Evolutionary conservation across 1,140 invertebrate species (phyloP).

Genomic region (Cydia pomonella): DNA sequence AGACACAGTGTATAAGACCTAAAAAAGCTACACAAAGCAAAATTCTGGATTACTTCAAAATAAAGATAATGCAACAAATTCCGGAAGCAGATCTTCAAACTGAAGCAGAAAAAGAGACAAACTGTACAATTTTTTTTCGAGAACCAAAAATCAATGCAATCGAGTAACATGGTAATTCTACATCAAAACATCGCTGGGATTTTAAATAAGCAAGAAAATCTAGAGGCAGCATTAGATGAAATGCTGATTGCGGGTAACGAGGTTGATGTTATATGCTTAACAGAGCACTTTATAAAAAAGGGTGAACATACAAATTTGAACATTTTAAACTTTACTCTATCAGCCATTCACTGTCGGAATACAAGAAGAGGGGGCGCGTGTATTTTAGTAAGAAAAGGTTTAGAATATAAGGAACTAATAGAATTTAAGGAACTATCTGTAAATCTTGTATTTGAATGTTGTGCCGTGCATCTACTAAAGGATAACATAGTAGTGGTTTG

Average conservation of each 20-base stretch:
- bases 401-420: conserved; percentile 17
- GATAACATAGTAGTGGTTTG: conserved; percentile 26
- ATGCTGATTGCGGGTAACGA: background rate
- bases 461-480: conserved; percentile 22
- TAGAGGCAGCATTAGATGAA: conserved; percentile 16
- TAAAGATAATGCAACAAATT: background rate
- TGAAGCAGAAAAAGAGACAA: background rate
- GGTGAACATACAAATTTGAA: background rate
- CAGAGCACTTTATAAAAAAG: conserved; percentile 21
- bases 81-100: background rate
- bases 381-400: conserved; percentile 24
- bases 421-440: conserved; percentile 22
- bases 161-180: background rate
- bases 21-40: background rate
- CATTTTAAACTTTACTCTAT: conserved; percentile 7
- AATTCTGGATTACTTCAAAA: background rate
- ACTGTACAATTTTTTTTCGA: background rate
- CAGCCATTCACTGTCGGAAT: conserved; percentile 3
- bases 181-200: conserved; percentile 34
- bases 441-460: conserved; percentile 27
- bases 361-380: conserved; percentile 29
- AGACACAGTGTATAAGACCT: background rate
- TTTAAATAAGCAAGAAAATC: conserved; percentile 5
- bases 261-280: conserved; percentile 24
- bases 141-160: background rate